Percentiles rank a stretch among this genome's conserved stretches.
Conservation (phyloP, 2,113 vertebrate species). For the Forbesichthys papilliferus region DNA sequence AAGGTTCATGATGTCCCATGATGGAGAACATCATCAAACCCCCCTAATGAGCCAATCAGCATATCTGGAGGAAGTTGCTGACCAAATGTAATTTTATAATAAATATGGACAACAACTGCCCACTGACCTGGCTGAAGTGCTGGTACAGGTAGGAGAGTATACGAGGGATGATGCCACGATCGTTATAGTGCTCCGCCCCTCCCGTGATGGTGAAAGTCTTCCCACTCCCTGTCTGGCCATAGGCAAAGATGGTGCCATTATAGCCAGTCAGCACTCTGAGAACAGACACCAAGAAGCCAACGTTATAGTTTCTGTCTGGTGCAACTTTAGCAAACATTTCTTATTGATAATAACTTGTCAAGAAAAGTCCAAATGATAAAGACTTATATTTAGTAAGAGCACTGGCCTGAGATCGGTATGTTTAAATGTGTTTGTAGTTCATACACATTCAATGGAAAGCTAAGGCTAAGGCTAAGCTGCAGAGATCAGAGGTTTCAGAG, state of each 20-base stretch:
- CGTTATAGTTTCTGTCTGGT: background rate
- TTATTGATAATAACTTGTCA: background rate
- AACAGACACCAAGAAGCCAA: conserved; percentile 24
- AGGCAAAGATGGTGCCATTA: conserved; percentile 96
- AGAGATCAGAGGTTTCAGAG: conserved; percentile 5
- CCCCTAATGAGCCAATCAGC: too few relatives aligned
- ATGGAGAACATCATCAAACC: too few relatives aligned
- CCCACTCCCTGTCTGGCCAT: conserved; percentile 95
- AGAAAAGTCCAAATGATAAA: background rate
- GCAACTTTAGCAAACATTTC: background rate
- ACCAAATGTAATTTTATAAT: too few relatives aligned
- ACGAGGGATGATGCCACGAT: conserved; percentile 93
- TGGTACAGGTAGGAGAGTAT: conserved; percentile 89
- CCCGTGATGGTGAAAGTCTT: conserved; percentile 98
- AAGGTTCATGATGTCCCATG: too few relatives aligned
- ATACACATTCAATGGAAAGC: background rate
- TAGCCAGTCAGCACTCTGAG: conserved; percentile 88
- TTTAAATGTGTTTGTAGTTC: background rate
- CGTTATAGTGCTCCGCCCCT: conserved; percentile 86
- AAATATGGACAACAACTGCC: background rate
- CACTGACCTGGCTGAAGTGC: conserved; percentile 74
- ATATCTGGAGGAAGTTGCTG: too few relatives aligned
- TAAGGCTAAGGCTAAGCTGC: too few relatives aligned
- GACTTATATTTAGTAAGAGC: background rate
- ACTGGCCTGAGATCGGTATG: background rate